Evolutionary conservation across 2,113 vertebrate species (phyloP).

Genomic region (Perognathus longimembris): DNA sequence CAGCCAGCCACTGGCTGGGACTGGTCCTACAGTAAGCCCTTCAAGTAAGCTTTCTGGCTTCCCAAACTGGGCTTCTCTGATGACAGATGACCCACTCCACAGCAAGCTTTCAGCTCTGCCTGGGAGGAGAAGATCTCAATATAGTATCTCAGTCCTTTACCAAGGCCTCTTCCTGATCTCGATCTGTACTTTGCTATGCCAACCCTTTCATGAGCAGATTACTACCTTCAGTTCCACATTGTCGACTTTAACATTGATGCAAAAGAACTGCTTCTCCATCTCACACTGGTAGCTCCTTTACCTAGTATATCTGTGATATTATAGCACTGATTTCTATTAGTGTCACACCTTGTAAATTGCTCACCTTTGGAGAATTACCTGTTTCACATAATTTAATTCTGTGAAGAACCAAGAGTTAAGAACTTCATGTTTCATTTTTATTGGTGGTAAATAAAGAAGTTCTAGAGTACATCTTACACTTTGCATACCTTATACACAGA

Average conservation of each 20-base stretch:
- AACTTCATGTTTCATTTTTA: conserved; percentile 50
- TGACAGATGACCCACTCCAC: background rate
- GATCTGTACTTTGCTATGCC: background rate
- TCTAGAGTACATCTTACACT: conserved; percentile 22
- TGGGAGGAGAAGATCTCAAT: background rate
- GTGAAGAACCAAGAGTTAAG: conserved; percentile 29
- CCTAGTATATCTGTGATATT: conserved; percentile 1
- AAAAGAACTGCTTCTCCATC: background rate
- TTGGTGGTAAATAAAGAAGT: conserved; percentile 22
- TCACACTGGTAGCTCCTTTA: background rate
- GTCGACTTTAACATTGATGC: conserved; percentile 39
- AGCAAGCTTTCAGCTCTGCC: background rate
- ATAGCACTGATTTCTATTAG: background rate
- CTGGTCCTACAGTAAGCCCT: background rate
- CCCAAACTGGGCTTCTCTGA: background rate
- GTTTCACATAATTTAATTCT: conserved; percentile 58
- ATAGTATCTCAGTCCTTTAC: background rate
- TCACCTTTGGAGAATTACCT: conserved; percentile 21
- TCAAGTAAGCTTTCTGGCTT: background rate
- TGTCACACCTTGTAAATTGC: conserved; percentile 21
- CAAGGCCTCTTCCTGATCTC: background rate
- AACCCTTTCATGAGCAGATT: background rate
- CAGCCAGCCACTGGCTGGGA: no score
- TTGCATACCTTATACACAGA: background rate
- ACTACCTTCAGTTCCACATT: conserved; percentile 1